Evolutionary conservation across 2,113 vertebrate genomes (phyloP), one percentile per base, ranked within the genome.

Genomic region (Colossoma macropomum): DNA sequence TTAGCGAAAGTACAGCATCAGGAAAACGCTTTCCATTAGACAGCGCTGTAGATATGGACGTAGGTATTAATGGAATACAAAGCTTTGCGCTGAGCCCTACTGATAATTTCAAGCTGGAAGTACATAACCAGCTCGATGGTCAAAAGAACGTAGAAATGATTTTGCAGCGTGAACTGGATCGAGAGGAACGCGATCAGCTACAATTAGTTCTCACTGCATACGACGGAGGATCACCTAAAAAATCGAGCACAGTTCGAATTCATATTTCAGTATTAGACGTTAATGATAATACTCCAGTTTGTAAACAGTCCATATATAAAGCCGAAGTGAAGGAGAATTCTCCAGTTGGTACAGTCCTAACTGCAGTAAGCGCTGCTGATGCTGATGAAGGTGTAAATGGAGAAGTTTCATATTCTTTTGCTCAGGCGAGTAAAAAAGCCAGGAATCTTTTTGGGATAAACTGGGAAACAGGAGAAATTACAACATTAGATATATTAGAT

Each of bases 251-350:
- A 0, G 34, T 91, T 0, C 74, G 87, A 80, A 91, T 95, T 6
- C 75, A n/a, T 0, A 71, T 95, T 0, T 23, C 86, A 9, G 41
- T 69, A 87, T 65, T 93, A 79, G 94, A 95, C 71, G 87, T 28
- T 0, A 95, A 94, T 80, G 94, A 95, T 75, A 94, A 95, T 59
- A 86, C 87, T 0, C 93, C 94, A 9, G 71, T 88, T 0, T 95
- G 94, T 84, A 45, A 45, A 54, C 89, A 90, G 50, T 77, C 90
- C 0, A 59, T 88, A 15, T 95, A 95, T 60, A 89, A 87, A 19
- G 65, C 83, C 0, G 89, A 60, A n/a, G 23, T 94, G 0, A 59
- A 28, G 0, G 94, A 95, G 84, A 92, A 93, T 16, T 45, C 90
- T 0, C 85, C 81, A 0, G 59, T 74, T 6, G 92, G 91, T 4